These are phyloP conservation scores for Psettodes erumei DNA, from an alignment of 2,113 vertebrate species.

Conservation along the genomic window DNA sequence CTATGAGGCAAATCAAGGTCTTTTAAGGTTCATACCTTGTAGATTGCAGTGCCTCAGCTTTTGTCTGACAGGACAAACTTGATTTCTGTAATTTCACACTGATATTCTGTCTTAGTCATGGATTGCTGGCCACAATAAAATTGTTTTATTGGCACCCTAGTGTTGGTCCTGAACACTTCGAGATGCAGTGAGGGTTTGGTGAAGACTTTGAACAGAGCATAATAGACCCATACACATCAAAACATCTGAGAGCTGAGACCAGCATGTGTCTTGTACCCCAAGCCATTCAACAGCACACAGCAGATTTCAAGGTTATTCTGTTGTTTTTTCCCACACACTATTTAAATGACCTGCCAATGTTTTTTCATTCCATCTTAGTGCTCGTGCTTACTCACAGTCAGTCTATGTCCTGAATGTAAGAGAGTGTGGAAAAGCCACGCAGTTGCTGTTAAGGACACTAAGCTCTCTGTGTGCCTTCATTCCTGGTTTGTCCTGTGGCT, in stretches of 20 bases:
- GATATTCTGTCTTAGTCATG: neutral
- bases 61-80: neutral
- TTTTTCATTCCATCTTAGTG: conserved; percentile 5
- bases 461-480: neutral
- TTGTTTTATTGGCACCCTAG: neutral
- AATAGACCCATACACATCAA: neutral
- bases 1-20: conserved; percentile 7
- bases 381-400: neutral
- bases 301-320: neutral
- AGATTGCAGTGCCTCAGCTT: neutral
- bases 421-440: neutral
- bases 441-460: conserved; percentile 2
- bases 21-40: neutral
- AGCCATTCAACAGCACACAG: neutral
- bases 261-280: neutral
- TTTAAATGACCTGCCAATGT: neutral
- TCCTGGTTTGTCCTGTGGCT: conserved; percentile 23
- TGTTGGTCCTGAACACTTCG: neutral
- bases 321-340: conserved; percentile 16
- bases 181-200: neutral
- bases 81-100: neutral
- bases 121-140: neutral
- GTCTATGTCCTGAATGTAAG: conserved; percentile 3
- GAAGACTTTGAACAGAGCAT: neutral
- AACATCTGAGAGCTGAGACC: too few relatives aligned